phyloP scores from a whole-genome alignment of 2,888 invertebrate genomes.

The Chydorus sphaericus region DNA sequence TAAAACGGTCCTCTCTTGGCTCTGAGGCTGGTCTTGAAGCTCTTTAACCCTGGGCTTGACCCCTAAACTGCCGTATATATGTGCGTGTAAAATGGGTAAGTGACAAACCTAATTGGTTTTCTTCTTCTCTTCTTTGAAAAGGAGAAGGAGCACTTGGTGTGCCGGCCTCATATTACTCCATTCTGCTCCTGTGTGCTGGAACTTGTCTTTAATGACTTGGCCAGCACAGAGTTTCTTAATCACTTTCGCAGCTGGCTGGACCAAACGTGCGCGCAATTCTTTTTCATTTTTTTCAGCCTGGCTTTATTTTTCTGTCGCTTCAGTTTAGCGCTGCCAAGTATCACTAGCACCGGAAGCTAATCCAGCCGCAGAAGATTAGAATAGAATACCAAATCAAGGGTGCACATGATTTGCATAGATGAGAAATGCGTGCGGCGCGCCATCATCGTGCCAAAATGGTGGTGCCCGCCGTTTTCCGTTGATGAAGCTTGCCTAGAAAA shows the following conservation, averaged over 20 bases:
- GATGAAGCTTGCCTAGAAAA: no score
- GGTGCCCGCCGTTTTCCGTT: no score
- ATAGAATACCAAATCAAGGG: no score
- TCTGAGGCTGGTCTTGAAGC: no score
- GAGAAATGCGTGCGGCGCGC: no score
- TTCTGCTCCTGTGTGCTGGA: not conserved
- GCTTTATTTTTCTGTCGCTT: not conserved
- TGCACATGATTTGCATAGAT: no score
- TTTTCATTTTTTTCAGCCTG: not conserved
- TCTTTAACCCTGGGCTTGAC: slow-evolving; percentile 1
- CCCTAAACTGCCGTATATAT: not conserved
- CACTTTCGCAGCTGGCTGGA: slow-evolving; percentile 2
- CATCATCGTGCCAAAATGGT: no score
- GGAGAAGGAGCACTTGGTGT: not conserved
- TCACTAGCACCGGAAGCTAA: no score
- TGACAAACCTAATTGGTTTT: slow-evolving; percentile 6
- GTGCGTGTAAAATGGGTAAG: not conserved
- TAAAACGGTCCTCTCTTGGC: not conserved
- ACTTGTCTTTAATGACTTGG: not conserved
- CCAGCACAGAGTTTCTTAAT: not conserved
- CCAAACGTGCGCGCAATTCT: not conserved
- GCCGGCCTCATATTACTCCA: not conserved
- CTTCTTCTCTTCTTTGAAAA: not conserved
- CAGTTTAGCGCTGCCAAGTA: no score
- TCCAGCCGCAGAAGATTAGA: no score